Conservation (phyloP, 2,888 invertebrate species). For the Beris chalybata region DNA sequence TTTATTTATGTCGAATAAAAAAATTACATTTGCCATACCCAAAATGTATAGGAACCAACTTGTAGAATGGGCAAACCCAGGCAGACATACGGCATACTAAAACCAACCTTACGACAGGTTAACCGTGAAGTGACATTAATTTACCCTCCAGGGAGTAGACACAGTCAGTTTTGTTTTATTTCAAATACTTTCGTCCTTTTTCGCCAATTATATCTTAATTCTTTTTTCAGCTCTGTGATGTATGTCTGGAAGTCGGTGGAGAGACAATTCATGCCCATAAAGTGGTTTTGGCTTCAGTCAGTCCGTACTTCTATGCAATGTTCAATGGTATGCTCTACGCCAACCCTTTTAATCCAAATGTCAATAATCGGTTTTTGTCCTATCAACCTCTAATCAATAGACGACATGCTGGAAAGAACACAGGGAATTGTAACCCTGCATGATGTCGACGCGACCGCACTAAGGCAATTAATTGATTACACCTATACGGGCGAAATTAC, state of each 20-base stretch:
- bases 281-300: conserved; percentile 73
- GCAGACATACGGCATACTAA: too few species aligned
- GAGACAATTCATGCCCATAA: conserved; percentile 71
- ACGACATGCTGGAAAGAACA: conserved; percentile 56
- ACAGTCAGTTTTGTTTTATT: too few species aligned
- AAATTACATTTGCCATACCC: too few species aligned
- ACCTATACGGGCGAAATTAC: conserved; percentile 74
- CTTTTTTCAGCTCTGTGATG: conserved; percentile 54
- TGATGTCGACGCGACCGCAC: conserved; percentile 63
- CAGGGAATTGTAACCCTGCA: conserved; percentile 54
- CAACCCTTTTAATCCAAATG: conserved; percentile 1
- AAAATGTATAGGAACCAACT: too few species aligned
- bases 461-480: conserved; percentile 71
- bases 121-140: too few species aligned
- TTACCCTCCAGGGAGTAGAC: too few species aligned
- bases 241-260: conserved; percentile 68
- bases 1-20: too few species aligned
- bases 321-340: conserved; percentile 51
- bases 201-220: conserved; percentile 5
- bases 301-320: conserved; percentile 75
- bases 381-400: conserved; percentile 40
- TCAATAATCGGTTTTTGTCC: not conserved
- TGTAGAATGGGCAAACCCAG: too few species aligned
- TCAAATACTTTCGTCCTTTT: conserved; percentile 1
- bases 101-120: too few species aligned